Percentiles rank a stretch among this genome's conserved stretches.
Evolutionary conservation across 2,888 invertebrate species (phyloP).

Genomic region (Aphidoletes aphidimyza): DNA sequence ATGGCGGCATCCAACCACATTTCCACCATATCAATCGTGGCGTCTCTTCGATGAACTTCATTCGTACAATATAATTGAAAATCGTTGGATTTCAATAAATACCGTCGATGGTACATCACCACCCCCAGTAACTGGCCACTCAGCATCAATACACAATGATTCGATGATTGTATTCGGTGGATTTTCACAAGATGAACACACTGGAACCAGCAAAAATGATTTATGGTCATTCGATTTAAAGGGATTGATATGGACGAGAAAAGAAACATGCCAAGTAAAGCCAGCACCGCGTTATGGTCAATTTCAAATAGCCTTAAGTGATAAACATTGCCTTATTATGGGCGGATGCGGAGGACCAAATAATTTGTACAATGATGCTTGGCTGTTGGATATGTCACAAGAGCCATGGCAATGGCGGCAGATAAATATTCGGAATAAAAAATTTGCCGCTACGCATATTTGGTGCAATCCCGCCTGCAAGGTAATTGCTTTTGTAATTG

Average conservation of each 20-base stretch:
- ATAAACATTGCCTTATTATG: slow-evolving; percentile 80
- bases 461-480: slow-evolving; percentile 94
- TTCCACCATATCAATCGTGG: slow-evolving; percentile 86
- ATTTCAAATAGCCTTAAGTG: slow-evolving; percentile 85
- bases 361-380: slow-evolving; percentile 88
- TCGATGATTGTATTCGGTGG: slow-evolving; percentile 88
- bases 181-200: slow-evolving; percentile 68
- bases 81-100: slow-evolving; percentile 78
- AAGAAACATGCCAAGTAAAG: slow-evolving; percentile 74
- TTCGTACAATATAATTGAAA: slow-evolving; percentile 81
- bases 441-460: slow-evolving; percentile 85
- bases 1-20: slow-evolving; percentile 91
- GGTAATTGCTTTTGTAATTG: slow-evolving; percentile 11
- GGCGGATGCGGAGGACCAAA: slow-evolving; percentile 91
- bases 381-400: slow-evolving; percentile 84
- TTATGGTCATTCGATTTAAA: slow-evolving; percentile 88
- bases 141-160: slow-evolving; percentile 84
- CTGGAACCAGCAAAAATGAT: slow-evolving; percentile 77
- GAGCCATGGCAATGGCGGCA: slow-evolving; percentile 80
- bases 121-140: slow-evolving; percentile 91
- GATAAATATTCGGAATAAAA: slow-evolving; percentile 79
- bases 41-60: slow-evolving; percentile 93
- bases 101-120: slow-evolving; percentile 67
- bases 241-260: slow-evolving; percentile 81
- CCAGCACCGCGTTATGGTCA: slow-evolving; percentile 92